phyloP scores from a whole-genome alignment of 1,140 invertebrate genomes.

The Mercenaria mercenaria region DNA sequence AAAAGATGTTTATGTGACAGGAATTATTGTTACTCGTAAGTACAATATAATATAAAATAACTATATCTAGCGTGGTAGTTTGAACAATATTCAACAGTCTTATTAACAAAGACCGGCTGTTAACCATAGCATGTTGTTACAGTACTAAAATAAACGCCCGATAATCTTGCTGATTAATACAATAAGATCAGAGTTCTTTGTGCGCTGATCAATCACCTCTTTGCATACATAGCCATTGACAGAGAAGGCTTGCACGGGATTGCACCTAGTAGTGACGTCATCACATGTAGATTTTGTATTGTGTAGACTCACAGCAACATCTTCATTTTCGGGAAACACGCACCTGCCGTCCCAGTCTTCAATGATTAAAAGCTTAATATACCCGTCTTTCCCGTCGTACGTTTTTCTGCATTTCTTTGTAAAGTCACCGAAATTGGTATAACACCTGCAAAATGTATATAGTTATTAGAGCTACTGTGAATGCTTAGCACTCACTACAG shows the following conservation, averaged over 20 bases:
- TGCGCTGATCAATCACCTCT: not conserved
- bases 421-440: not conserved
- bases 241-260: not conserved
- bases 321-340: not conserved
- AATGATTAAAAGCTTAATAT: not conserved
- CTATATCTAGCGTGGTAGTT: too few species aligned
- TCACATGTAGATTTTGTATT: not conserved
- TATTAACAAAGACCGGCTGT: too few species aligned
- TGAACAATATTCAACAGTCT: too few species aligned
- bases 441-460: not conserved
- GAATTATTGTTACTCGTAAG: too few species aligned
- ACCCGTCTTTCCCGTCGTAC: not conserved
- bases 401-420: not conserved
- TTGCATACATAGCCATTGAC: not conserved
- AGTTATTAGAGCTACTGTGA: too few species aligned
- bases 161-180: too few species aligned
- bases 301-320: not conserved
- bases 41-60: too few species aligned
- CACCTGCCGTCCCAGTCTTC: not conserved
- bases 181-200: too few species aligned
- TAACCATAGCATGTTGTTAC: too few species aligned
- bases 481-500: too few species aligned
- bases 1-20: too few species aligned
- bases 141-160: too few species aligned
- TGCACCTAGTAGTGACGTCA: not conserved